Percentiles rank a stretch among this genome's conserved stretches.
These are phyloP conservation scores for Eubasilissa splendida DNA, from an alignment of 2,888 invertebrate species.

Conservation along the genomic window DNA sequence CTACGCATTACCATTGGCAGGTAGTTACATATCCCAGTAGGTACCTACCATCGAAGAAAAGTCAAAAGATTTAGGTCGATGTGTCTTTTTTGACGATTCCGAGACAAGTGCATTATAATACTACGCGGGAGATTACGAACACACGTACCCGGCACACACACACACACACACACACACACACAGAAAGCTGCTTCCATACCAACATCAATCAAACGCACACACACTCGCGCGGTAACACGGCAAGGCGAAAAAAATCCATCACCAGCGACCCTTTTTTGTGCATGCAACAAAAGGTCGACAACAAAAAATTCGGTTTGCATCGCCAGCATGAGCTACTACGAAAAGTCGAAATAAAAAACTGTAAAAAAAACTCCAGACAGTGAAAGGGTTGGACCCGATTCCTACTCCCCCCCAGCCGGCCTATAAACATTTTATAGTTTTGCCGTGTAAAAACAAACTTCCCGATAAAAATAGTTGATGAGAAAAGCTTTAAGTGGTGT, in stretches of 20 bases:
- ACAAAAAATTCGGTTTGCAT: constrained; percentile 55
- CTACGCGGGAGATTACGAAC: constrained; percentile 31
- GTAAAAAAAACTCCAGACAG: constrained; percentile 43
- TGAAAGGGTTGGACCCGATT: constrained; percentile 49
- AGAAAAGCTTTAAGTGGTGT: neutral
- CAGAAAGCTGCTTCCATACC: neutral
- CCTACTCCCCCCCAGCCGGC: neutral
- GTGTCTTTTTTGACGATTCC: constrained; percentile 29
- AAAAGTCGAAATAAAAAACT: constrained; percentile 49
- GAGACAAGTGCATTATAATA: constrained; percentile 40
- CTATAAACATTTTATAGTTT: constrained; percentile 26
- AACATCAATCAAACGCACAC: neutral
- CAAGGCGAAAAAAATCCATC: constrained; percentile 50
- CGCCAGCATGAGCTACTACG: constrained; percentile 50
- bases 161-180: constrained; percentile 1
- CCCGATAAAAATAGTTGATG: neutral
- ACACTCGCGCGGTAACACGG: neutral
- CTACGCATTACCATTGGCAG: neutral
- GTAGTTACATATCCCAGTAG: neutral
- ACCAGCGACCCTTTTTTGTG: constrained; percentile 54
- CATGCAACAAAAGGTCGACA: constrained; percentile 49
- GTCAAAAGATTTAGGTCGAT: constrained; percentile 10
- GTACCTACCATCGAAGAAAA: constrained; percentile 12
- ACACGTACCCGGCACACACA: neutral
- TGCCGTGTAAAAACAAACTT: neutral